Base-by-base conservation (phyloP, 2,888 invertebrate genomes). In the Callosobruchus maculatus region DNA sequence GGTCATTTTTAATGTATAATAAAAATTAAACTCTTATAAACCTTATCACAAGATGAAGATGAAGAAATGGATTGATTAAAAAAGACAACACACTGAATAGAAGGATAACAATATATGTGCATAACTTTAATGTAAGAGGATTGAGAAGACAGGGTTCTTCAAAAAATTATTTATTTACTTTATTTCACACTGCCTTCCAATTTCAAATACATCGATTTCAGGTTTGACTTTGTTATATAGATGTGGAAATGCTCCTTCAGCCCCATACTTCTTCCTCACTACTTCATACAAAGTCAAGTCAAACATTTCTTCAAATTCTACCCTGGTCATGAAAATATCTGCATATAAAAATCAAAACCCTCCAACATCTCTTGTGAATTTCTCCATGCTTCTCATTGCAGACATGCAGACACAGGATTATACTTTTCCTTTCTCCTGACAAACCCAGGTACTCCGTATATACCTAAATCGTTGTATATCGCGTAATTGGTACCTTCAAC, bases 341-440 rank as follows among this genome's bases (percentile, higher is more conserved):
- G 93, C 93, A 78, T 93, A 93, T 21, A 93, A 83, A 83, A 93
- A 93, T 2, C 92, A 91, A 81, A 89, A 92, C 0, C 93, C 93
- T 0, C 92, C 92, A 0, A 92, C 90, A 49, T 92, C 90, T 70
- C 91, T 87, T 0, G 92, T 92, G 80, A 93, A 93, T 86, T 90
- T 89, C 82, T 93, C 93, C 93, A 93, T 93, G 70, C 88, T 88
- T 77, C 92, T 85, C 92, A 93, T 92, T 0, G 91, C 90, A 3
- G n/a, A n/a, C n/a, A n/a, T n/a, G n/a, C n/a, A n/a, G 85, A 82
- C 0, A 92, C 91, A 0, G 93, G 91, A 82, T 93, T 91, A 80
- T 92, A 93, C 0, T 88, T 87, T 74, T 84, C 80, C 87, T 83
- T 89, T 67, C 89, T 87, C 80, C 90, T 90, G 0, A 93, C 92